A percentile compares a stretch with the other conserved stretches of the same genome.
Evolutionary conservation across 2,797 vertebrate genomes (phyloP).

Genomic region (Sternotherus odoratus): DNA sequence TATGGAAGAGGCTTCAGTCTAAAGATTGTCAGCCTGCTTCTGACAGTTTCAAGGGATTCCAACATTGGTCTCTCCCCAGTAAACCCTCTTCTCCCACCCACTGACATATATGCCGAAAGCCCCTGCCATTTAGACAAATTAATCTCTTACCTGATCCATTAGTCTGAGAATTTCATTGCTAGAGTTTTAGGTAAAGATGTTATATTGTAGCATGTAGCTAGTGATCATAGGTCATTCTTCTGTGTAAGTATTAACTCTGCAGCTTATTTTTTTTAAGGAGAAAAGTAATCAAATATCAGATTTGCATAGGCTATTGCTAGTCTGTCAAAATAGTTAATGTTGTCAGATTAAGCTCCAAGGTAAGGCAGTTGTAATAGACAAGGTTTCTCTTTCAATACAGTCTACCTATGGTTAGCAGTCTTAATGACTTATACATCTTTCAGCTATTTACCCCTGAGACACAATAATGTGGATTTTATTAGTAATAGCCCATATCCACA

Average conservation of each 20-base stretch:
- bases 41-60: neutral
- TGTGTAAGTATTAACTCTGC: neutral
- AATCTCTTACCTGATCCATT: neutral
- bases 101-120: neutral
- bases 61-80: neutral
- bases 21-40: accelerated
- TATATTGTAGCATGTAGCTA: neutral
- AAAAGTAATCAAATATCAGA: neutral
- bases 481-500: neutral
- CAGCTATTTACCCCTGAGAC: neutral
- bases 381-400: neutral
- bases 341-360: neutral
- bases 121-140: neutral
- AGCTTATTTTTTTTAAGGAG: neutral
- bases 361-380: neutral
- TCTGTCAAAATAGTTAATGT: neutral
- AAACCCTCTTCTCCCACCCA: neutral
- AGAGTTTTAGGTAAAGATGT: neutral
- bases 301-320: neutral
- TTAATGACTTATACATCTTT: neutral
- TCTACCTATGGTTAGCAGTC: neutral
- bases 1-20: accelerated
- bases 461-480: neutral
- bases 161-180: neutral
- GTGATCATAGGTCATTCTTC: neutral